Evolutionary conservation across 2,888 invertebrate species (phyloP), one percentile per base, ranked within the genome.

Genomic region (Amiota minor): DNA sequence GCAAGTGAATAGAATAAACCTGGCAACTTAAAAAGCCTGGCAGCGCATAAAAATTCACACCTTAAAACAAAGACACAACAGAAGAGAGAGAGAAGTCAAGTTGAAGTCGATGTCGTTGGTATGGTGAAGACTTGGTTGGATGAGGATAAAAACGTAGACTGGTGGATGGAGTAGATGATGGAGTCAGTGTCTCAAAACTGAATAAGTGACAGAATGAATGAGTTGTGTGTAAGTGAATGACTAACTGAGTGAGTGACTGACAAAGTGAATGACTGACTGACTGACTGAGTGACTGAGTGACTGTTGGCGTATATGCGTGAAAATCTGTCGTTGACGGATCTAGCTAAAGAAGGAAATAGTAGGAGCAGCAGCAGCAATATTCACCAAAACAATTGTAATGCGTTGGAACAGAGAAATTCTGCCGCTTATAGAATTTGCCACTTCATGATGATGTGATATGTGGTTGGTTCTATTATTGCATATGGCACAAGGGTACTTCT

Each of bases 41-140:
- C 79, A 82, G 80, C 81, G 86, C 86, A 85, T 85, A 85, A 85
- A 82, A 84, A 81, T 79, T 83, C 84, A 80, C 83, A 83, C 83
- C 85, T 83, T 83, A 83, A 85, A 85, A 59, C 35, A 35, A 35
- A 35, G 35, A 35, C 53, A 9, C 65, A 65, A 10, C 20, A 9
- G 35, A 35, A 1, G 18, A 18, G 9, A 23, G 11, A 46, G 59
- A 71, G 80, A 71, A 74, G 75, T 79, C 69, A 75, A 68, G 53
- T 68, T 64, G 67, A 67, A 74, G 75, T 56, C 23, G 73, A 70
- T 64, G 65, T 59, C 69, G 70, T 53, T 59, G 73, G 72, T 35
- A 23, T 23, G 35, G 6, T 35, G 35, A 35, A 35, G 35, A 35
- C 35, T 35, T 35, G 35, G 35, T 35, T 35, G 35, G 6, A 35